Conservation (phyloP, 2,888 invertebrate species). For the Eristalis pertinax region DNA sequence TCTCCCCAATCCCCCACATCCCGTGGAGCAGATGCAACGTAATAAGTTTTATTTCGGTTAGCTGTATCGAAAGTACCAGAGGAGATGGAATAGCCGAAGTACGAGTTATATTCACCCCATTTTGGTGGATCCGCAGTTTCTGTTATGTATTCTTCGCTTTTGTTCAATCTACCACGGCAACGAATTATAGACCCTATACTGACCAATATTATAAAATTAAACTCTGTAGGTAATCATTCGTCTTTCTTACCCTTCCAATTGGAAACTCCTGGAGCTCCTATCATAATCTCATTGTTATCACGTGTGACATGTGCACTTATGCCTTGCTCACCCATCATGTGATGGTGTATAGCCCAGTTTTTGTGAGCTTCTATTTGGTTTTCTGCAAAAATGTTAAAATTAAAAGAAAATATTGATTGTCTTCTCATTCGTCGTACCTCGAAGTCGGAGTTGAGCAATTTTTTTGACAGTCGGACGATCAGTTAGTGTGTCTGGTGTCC, state of each 20-base stretch:
- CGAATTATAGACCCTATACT: conserved; percentile 77
- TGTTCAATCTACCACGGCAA: conserved; percentile 71
- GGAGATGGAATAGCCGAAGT: conserved; percentile 80
- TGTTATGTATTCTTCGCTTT: conserved; percentile 74
- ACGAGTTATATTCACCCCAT: conserved; percentile 79
- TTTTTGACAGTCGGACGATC: conserved; percentile 76
- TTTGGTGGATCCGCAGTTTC: conserved; percentile 77
- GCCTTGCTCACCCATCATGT: conserved; percentile 80
- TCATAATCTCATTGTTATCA: conserved; percentile 80
- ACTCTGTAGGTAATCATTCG: too few species aligned
- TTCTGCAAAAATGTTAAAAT: conserved; percentile 2
- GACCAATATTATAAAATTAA: not conserved
- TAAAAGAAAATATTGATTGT: not conserved
- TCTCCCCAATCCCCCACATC: conserved; percentile 80
- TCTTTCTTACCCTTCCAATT: conserved; percentile 78
- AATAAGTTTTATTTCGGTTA: conserved; percentile 76
- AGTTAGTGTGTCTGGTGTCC: conserved; percentile 78
- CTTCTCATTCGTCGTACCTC: conserved; percentile 54
- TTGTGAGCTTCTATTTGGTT: too few species aligned
- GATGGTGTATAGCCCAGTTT: conserved; percentile 68
- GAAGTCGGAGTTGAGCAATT: conserved; percentile 79
- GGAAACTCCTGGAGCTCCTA: conserved; percentile 80
- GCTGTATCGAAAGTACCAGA: conserved; percentile 79
- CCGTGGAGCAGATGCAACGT: conserved; percentile 81
- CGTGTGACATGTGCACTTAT: conserved; percentile 80